phyloP scores from a whole-genome alignment of 2,113 vertebrate genomes.

The Sapajus apella region DNA sequence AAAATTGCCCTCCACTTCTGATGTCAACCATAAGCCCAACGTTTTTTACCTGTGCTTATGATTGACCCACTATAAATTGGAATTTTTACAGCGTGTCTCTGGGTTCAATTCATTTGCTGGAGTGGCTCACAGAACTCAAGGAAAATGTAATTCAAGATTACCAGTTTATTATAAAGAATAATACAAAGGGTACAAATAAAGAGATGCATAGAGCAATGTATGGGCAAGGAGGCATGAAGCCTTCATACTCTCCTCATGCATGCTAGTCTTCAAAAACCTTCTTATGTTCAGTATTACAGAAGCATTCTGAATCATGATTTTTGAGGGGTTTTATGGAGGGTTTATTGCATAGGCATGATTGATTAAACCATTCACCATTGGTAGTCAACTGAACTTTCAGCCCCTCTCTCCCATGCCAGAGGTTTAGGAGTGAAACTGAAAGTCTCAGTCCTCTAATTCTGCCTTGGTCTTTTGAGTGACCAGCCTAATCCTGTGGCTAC shows the following conservation, averaged over 20 bases:
- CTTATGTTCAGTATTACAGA: background rate
- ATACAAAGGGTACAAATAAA: background rate
- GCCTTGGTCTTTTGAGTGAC: background rate
- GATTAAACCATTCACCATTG: background rate
- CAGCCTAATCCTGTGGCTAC: background rate
- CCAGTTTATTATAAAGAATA: background rate
- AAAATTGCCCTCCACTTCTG: background rate
- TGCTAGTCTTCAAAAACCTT: background rate
- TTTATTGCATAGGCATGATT: background rate
- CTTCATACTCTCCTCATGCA: background rate
- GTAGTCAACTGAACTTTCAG: background rate
- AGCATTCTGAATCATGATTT: background rate
- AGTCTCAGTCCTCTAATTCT: background rate
- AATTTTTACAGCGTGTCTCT: background rate
- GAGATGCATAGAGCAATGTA: background rate
- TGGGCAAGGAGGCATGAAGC: background rate
- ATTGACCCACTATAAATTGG: background rate
- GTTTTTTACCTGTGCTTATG: background rate
- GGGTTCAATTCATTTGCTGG: background rate
- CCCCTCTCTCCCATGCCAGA: background rate
- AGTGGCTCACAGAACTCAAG: background rate
- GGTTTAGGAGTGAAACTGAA: background rate
- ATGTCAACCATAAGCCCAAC: background rate
- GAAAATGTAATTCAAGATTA: background rate
- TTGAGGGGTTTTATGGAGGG: background rate